Conservation (phyloP, 2,113 vertebrate species). For the Cervus canadensis region DNA sequence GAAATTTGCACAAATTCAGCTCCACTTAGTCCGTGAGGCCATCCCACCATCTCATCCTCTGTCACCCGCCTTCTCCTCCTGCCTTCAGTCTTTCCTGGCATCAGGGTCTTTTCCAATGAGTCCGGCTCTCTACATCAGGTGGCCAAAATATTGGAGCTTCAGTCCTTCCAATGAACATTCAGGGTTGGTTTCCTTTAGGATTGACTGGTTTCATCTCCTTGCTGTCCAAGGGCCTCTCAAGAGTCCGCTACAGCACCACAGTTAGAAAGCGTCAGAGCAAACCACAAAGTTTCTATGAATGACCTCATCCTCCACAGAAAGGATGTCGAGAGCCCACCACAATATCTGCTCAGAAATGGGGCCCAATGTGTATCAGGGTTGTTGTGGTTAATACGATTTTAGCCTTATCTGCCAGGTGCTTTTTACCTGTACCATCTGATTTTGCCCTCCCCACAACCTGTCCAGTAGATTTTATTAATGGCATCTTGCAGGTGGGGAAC, state of each 20-base stretch:
- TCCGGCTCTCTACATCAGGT: neutral
- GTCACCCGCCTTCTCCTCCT: neutral
- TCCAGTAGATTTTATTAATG: neutral
- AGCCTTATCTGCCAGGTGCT: neutral
- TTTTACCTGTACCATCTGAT: neutral
- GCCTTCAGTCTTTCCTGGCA: neutral
- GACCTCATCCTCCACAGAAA: neutral
- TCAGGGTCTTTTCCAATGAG: neutral
- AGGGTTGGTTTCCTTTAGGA: neutral
- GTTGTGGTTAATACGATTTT: neutral
- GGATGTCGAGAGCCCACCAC: neutral
- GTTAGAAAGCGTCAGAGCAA: neutral
- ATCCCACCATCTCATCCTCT: neutral
- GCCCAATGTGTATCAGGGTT: accelerated
- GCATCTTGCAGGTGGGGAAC: neutral
- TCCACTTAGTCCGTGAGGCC: neutral
- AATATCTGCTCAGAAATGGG: neutral
- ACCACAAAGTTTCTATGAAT: accelerated
- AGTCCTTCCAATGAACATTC: neutral
- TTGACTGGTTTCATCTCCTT: neutral
- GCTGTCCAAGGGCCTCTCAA: neutral
- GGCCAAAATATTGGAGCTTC: neutral
- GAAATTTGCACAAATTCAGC: neutral
- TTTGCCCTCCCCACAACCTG: accelerated
- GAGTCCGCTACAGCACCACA: neutral